These are phyloP conservation scores for Erebia epiphron DNA, from an alignment of 2,888 invertebrate genomes.

Conservation along the genomic window DNA sequence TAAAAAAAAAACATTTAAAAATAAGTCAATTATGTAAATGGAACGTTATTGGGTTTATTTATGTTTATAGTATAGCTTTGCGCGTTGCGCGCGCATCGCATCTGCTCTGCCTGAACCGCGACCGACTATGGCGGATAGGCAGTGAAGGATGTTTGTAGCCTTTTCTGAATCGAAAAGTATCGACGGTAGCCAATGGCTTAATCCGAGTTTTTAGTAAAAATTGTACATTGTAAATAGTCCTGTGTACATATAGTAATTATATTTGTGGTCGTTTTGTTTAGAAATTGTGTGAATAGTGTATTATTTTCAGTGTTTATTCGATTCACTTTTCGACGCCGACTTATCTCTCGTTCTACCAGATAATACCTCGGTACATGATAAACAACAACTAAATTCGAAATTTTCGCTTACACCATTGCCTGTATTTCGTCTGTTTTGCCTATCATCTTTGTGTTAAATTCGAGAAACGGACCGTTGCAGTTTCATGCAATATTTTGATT, in stretches of 20 bases:
- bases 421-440: slow-evolving; percentile 54
- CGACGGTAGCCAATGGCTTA: slow-evolving; percentile 87
- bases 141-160: slow-evolving; percentile 80
- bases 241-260: slow-evolving; percentile 89
- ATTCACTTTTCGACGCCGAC: slow-evolving; percentile 85
- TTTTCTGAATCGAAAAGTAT: slow-evolving; percentile 84
- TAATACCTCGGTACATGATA: slow-evolving; percentile 72
- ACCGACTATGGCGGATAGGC: slow-evolving; percentile 82
- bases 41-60: slow-evolving; percentile 54
- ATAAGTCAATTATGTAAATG: slow-evolving; percentile 33
- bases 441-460: slow-evolving; percentile 82
- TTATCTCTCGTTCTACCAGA: slow-evolving; percentile 69
- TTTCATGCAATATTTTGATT: slow-evolving; percentile 81
- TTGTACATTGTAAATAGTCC: slow-evolving; percentile 89
- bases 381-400: slow-evolving; percentile 56
- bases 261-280: slow-evolving; percentile 85
- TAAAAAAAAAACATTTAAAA: neutral
- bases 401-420: slow-evolving; percentile 46
- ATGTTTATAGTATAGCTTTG: slow-evolving; percentile 78
- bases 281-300: slow-evolving; percentile 84
- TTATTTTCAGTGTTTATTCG: slow-evolving; percentile 83
- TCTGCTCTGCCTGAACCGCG: slow-evolving; percentile 77
- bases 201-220: slow-evolving; percentile 84
- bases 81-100: slow-evolving; percentile 83
- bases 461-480: slow-evolving; percentile 79